Evolutionary conservation across 2,888 invertebrate genomes (phyloP), one percentile per base, ranked within the genome.

Genomic region (Xestia ashworthii): DNA sequence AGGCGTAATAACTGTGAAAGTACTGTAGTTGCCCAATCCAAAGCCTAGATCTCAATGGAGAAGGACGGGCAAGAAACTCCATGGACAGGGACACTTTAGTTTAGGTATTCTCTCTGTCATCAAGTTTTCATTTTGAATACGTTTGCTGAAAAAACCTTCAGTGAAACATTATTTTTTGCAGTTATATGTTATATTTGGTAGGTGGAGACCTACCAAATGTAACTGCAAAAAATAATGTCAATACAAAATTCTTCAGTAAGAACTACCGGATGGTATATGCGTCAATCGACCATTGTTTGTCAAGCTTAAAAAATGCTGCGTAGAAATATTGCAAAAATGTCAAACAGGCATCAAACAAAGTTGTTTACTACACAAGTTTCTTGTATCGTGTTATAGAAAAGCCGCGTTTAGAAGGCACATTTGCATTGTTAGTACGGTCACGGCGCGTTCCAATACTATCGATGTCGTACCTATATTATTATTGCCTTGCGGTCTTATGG

Each of bases 351-450:
- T 53, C 64, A 83, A 76, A 65, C 70, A 82, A 81, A 69, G 64
- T 11, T 83, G 80, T 80, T 82, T 68, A 85, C 65, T 67, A 46
- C 55, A 64, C 32, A 80, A 79, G 66, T 73, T 80, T 68, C 44
- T 71, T 81, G 65, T 76, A 75, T 74, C 58, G 22, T 44, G 53
- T 55, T 72, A 70, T 48, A 62, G 38, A 78, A 82, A 75, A 69
- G 38, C 32, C 32, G 32, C 70, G 69, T 73, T 73, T 62, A 67
- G 76, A 80, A 78, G 50, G 19, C 53, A 68, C 46, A 74, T 77
- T 77, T 73, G 64, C 60, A 73, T 78, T 66, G 50, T n/a, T 72
- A 25, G 62, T 82, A 71, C 79, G 85, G 85, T 88, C 77, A 86
- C 69, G 3, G 19, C 32, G 38, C 53, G 44, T 19, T 77, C 68